Conservation (phyloP, 2,113 vertebrate species). For the Pampusana beccarii region DNA sequence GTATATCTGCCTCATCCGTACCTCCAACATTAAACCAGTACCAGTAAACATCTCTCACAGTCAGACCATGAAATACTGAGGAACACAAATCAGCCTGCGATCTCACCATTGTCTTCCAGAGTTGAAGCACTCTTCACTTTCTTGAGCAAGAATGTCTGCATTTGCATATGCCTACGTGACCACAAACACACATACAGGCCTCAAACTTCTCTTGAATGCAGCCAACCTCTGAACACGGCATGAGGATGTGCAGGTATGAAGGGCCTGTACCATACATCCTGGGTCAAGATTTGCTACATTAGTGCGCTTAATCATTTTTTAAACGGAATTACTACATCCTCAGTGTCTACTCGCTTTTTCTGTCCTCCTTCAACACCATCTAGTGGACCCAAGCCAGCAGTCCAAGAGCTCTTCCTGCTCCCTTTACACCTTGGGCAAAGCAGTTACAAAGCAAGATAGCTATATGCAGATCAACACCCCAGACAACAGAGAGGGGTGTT, state of each 20-base stretch:
- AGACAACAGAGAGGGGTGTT: fast-evolving
- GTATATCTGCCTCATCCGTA: background rate
- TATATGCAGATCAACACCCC: background rate
- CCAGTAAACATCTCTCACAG: background rate
- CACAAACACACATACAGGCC: background rate
- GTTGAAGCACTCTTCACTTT: background rate
- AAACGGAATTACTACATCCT: background rate
- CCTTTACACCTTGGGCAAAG: background rate
- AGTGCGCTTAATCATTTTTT: background rate
- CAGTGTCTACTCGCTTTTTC: background rate
- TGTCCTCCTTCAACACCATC: background rate
- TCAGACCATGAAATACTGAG: background rate
- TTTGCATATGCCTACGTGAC: background rate
- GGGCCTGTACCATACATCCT: background rate
- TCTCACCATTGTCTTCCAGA: background rate
- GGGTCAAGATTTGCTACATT: background rate
- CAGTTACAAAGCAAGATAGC: background rate
- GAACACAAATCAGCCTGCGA: background rate
- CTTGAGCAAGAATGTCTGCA: background rate
- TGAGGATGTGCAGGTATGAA: background rate
- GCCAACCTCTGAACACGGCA: background rate
- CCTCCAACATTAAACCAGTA: background rate
- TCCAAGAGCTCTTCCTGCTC: background rate
- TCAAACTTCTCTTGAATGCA: background rate
- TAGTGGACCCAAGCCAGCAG: background rate